phyloP scores from a whole-genome alignment of 2,888 invertebrate species.

The Trissolcus japonicus region DNA sequence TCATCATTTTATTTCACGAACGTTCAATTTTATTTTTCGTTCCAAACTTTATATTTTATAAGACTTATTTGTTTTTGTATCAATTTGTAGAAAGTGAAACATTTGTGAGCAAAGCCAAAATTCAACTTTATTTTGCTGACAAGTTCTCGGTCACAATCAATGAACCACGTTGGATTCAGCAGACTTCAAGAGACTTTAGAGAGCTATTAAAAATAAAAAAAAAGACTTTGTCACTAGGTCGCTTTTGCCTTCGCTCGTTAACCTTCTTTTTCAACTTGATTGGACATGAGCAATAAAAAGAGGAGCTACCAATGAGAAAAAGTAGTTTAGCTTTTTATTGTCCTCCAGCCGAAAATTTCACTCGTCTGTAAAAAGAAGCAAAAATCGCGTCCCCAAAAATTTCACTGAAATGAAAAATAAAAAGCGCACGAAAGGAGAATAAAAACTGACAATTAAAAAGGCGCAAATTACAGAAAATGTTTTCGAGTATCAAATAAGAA shows the following conservation, averaged over 20 bases:
- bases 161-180: conserved; percentile 31
- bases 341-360: neutral
- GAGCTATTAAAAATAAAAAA: conserved; percentile 46
- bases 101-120: neutral
- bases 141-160: conserved; percentile 54
- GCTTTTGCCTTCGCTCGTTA: conserved; percentile 56
- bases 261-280: conserved; percentile 51
- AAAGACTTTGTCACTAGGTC: conserved; percentile 49
- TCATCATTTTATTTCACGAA: no score
- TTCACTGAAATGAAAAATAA: no score
- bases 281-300: conserved; percentile 14
- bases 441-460: no score
- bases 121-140: conserved; percentile 13
- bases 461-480: no score
- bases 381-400: no score
- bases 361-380: neutral
- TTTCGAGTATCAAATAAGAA: no score
- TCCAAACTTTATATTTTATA: no score
- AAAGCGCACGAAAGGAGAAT: no score
- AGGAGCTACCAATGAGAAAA: neutral
- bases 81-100: neutral
- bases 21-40: no score
- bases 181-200: conserved; percentile 32
- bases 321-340: neutral
- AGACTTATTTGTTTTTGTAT: neutral